A percentile compares a stretch with the other conserved stretches of the same genome.
Conservation (phyloP, 2,113 vertebrate species). For the Dicaeum eximium region DNA sequence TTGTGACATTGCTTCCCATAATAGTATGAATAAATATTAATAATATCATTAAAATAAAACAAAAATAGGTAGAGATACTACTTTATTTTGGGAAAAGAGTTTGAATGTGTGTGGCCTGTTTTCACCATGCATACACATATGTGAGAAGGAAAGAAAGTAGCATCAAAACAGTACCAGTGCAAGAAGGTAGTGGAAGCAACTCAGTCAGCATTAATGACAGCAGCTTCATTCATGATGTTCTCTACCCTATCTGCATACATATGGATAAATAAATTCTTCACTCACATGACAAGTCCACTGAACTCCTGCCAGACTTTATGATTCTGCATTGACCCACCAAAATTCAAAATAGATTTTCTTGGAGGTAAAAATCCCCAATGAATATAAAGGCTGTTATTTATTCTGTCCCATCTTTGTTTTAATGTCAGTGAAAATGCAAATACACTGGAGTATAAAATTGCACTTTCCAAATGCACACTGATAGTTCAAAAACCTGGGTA, state of each 20-base stretch:
- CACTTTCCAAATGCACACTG: not conserved
- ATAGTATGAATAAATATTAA: not conserved
- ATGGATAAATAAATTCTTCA: slow-evolving; percentile 20
- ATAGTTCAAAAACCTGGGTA: not conserved
- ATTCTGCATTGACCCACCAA: slow-evolving; percentile 24
- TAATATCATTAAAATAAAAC: not conserved
- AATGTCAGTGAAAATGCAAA: not conserved
- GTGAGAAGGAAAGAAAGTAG: not conserved
- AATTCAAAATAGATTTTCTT: slow-evolving; percentile 13
- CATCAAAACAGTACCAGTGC: not conserved
- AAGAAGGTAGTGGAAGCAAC: not conserved
- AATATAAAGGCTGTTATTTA: not conserved
- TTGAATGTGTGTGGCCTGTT: not conserved
- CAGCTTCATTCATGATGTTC: slow-evolving; percentile 11
- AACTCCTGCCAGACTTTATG: not conserved
- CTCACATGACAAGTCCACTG: not conserved
- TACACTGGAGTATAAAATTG: not conserved
- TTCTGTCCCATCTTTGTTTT: not conserved
- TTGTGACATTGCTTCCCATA: not conserved
- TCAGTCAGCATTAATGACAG: not conserved
- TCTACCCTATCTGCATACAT: slow-evolving; percentile 8
- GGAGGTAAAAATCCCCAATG: not conserved
- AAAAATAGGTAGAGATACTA: not conserved
- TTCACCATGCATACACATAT: not conserved
- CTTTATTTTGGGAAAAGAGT: not conserved